These are phyloP conservation scores for Saccopteryx leptura DNA, from an alignment of 2,113 vertebrate genomes.

Conservation along the genomic window DNA sequence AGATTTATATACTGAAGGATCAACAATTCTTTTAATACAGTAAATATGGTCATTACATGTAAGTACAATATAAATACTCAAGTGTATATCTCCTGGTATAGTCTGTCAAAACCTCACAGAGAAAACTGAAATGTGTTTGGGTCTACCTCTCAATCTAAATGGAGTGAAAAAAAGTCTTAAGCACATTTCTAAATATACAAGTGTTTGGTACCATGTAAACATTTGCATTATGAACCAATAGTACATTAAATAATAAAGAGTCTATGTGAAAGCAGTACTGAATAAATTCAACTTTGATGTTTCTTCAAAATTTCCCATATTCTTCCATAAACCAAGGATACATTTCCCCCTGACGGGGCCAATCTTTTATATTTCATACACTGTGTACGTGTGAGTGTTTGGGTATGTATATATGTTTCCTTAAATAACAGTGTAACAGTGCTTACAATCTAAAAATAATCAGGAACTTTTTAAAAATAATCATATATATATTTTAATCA, in stretches of 20 bases:
- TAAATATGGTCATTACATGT: background rate
- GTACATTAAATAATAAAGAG: background rate
- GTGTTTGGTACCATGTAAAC: background rate
- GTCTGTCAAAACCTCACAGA: background rate
- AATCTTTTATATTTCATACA: background rate
- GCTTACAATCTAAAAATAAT: background rate
- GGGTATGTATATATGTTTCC: background rate
- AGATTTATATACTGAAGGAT: background rate
- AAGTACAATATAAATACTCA: background rate
- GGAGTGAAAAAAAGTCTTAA: background rate
- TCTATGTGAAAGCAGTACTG: background rate
- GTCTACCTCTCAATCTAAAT: background rate
- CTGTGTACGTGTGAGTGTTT: background rate
- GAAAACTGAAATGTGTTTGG: background rate
- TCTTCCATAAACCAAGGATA: background rate
- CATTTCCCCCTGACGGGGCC: background rate
- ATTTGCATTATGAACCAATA: background rate
- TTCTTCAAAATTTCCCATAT: background rate
- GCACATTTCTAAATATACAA: background rate
- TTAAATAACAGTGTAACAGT: background rate
- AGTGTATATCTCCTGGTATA: background rate
- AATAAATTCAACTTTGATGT: constrained; percentile 18
- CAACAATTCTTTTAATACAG: background rate
- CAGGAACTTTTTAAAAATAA: background rate
- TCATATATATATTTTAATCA: background rate